phyloP scores from a whole-genome alignment of 2,888 invertebrate genomes.

The Dermolepida albohirtum region DNA sequence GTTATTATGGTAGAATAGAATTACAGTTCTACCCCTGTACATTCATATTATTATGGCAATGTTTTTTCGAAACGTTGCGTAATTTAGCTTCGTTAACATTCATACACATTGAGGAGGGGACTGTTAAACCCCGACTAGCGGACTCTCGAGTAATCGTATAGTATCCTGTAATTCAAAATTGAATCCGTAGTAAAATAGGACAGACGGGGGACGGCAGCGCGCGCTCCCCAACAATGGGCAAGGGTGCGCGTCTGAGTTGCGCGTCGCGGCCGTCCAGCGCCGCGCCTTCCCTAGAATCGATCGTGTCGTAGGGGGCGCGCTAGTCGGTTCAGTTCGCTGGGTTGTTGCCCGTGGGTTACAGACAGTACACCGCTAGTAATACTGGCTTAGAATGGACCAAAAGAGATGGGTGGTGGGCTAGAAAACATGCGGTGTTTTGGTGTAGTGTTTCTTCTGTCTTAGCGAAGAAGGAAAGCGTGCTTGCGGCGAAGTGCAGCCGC shows the following conservation, averaged over 20 bases:
- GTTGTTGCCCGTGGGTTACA: constrained; percentile 62
- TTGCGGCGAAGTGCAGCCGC: constrained; percentile 65
- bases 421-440: constrained; percentile 58
- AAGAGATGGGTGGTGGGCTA: constrained; percentile 58
- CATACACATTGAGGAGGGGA: constrained; percentile 41
- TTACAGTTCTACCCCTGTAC: too few species aligned
- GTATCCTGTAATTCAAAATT: constrained; percentile 42
- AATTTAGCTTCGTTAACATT: constrained; percentile 46
- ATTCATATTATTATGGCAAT: too few species aligned
- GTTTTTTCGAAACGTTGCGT: too few species aligned
- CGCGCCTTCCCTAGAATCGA: constrained; percentile 65
- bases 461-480: constrained; percentile 49
- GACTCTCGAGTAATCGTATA: constrained; percentile 39
- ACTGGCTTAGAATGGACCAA: constrained; percentile 62
- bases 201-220: constrained; percentile 41
- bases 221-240: constrained; percentile 42
- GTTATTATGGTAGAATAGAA: too few species aligned
- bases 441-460: constrained; percentile 44
- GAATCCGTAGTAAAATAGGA: constrained; percentile 41
- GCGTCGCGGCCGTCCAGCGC: constrained; percentile 50
- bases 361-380: constrained; percentile 57
- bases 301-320: constrained; percentile 60
- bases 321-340: constrained; percentile 62
- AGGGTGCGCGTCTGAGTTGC: constrained; percentile 44
- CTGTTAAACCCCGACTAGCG: background rate